Evolutionary conservation across 2,797 vertebrate species (phyloP).

Genomic region (Tympanoctomys barrerae): DNA sequence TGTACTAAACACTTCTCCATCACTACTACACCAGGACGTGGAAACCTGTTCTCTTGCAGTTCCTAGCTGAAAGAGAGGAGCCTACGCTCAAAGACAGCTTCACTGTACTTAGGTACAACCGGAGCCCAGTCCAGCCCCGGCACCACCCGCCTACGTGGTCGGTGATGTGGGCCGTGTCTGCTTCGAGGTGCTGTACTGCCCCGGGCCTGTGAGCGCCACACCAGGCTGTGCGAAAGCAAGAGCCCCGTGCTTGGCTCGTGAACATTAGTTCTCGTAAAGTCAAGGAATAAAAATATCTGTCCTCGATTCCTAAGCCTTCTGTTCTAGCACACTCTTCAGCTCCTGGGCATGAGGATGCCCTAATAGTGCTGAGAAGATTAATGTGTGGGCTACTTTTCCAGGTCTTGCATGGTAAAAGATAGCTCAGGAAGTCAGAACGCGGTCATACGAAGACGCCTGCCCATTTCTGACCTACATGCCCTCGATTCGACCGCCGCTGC

Average conservation of each 20-base stretch:
- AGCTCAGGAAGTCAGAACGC: slow-evolving; percentile 22
- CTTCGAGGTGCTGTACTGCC: not conserved
- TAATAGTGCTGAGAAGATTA: slow-evolving; percentile 54
- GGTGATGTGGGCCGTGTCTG: not conserved
- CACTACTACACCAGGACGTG: not conserved
- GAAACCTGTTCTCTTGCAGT: not conserved
- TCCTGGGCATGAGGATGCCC: not conserved
- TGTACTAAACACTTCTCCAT: not conserved
- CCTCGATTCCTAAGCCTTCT: slow-evolving; percentile 33
- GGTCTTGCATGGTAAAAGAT: not conserved
- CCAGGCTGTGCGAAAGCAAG: not conserved
- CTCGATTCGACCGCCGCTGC: not conserved
- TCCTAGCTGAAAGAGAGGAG: not conserved
- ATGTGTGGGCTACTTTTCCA: slow-evolving; percentile 54
- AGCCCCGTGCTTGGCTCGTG: not conserved
- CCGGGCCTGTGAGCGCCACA: not conserved
- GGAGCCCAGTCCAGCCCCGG: not conserved
- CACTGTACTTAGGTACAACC: not conserved
- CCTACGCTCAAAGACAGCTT: not conserved
- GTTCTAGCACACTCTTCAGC: slow-evolving; percentile 38
- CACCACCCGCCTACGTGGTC: not conserved
- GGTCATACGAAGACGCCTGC: not conserved
- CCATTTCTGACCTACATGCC: not conserved
- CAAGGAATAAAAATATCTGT: slow-evolving; percentile 44
- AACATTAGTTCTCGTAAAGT: not conserved